These are phyloP conservation scores for Gastrophysa polygoni DNA, from an alignment of 2,888 invertebrate species.

Conservation along the genomic window DNA sequence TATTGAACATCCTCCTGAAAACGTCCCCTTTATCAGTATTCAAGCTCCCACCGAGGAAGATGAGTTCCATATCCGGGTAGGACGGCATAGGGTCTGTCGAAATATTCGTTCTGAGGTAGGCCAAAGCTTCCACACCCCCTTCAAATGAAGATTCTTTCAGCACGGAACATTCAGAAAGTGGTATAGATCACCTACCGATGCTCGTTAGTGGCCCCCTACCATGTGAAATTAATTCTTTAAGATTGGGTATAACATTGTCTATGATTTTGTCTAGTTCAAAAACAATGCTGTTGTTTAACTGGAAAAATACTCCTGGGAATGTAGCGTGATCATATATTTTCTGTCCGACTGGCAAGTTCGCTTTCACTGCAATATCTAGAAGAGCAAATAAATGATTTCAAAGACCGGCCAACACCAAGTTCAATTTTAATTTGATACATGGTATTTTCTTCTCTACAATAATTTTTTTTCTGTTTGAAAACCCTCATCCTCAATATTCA, in stretches of 20 bases:
- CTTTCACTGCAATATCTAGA: slow-evolving; percentile 63
- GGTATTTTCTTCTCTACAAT: too few species aligned
- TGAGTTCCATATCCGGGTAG: slow-evolving; percentile 73
- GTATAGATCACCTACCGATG: slow-evolving; percentile 13
- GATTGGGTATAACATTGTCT: slow-evolving; percentile 43
- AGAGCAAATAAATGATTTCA: not conserved
- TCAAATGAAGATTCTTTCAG: too few species aligned
- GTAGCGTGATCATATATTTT: slow-evolving; percentile 68
- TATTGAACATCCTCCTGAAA: slow-evolving; percentile 58
- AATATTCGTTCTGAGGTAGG: slow-evolving; percentile 65
- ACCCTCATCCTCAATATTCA: too few species aligned
- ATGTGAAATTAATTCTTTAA: slow-evolving; percentile 55
- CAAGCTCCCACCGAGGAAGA: slow-evolving; percentile 65
- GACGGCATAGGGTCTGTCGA: slow-evolving; percentile 60
- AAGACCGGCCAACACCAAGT: too few species aligned
- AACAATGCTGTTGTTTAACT: slow-evolving; percentile 40
- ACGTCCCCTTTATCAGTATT: slow-evolving; percentile 46
- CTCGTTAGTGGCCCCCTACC: slow-evolving; percentile 63
- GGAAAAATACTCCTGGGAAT: slow-evolving; percentile 60
- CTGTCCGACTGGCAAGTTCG: slow-evolving; percentile 72
- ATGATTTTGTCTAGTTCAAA: slow-evolving; percentile 26
- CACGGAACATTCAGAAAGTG: too few species aligned
- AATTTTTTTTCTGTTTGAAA: too few species aligned
- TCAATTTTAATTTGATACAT: too few species aligned
- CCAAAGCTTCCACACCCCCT: slow-evolving; percentile 65